Percentiles rank a stretch among this genome's conserved stretches.
Conservation (phyloP, 1,140 invertebrate genomes). For the Spodoptera litura region DNA sequence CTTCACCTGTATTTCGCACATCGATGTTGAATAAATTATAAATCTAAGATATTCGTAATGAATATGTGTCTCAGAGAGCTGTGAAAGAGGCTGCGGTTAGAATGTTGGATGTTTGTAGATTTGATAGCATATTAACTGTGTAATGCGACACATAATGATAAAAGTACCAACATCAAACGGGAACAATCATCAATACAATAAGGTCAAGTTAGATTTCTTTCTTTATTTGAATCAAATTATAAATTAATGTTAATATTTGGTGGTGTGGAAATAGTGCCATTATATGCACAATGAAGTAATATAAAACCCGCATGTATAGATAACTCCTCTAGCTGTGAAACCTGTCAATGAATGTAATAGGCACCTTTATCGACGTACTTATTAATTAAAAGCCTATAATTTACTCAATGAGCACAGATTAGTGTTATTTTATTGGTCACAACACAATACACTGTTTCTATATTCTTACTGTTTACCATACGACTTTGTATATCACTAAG, state of each 20-base stretch:
- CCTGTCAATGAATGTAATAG: constrained; percentile 24
- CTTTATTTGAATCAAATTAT: constrained; percentile 52
- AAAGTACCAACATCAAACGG: constrained; percentile 45
- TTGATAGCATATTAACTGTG: constrained; percentile 35
- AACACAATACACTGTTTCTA: constrained; percentile 43
- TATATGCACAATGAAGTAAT: constrained; percentile 49
- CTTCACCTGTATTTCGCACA: constrained; percentile 10
- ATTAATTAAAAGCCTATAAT: constrained; percentile 46
- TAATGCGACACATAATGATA: constrained; percentile 40
- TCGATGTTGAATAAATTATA: neutral
- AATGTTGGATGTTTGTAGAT: constrained; percentile 38
- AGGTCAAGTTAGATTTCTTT: constrained; percentile 60
- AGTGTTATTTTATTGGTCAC: constrained; percentile 49
- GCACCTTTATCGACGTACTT: constrained; percentile 2
- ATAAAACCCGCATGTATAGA: constrained; percentile 45
- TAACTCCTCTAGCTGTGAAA: constrained; percentile 26
- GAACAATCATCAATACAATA: constrained; percentile 43
- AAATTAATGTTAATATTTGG: constrained; percentile 48
- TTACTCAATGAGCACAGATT: constrained; percentile 52
- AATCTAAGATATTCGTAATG: neutral
- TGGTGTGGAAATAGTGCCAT: constrained; percentile 44
- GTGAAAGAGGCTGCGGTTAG: constrained; percentile 16
- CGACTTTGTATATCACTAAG: constrained; percentile 36
- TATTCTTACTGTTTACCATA: constrained; percentile 46
- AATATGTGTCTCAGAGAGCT: constrained; percentile 20